Evolutionary conservation across 2,113 vertebrate genomes (phyloP), one percentile per base, ranked within the genome.

Genomic region (Urocynchramus pylzowi): DNA sequence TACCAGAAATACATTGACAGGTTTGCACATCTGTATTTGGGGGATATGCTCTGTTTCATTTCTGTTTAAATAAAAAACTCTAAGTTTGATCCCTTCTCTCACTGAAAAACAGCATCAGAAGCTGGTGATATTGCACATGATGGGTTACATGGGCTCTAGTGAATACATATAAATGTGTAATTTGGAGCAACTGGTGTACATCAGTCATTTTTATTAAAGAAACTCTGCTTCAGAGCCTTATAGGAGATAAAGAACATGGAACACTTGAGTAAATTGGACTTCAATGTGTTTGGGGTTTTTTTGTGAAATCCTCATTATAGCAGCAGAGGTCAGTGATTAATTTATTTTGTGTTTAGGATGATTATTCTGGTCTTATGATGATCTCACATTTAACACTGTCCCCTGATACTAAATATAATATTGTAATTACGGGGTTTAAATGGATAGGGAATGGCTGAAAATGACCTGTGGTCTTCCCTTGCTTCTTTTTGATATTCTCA

Each of bases 131-230:
- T 17, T 84, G 53, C 64, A 64, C 53, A 16, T 82, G 49, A 71
- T 71, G 49, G 47, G 59, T 80, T 93, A 75, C 41, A 20, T 11
- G 24, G 76, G 65, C 85, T 89, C 69, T 64, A 75, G 60, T 75
- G 90, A 95, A 79, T 82, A 57, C 23, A 57, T 71, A 76, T 41
- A 84, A 89, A 92, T 77, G 65, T 54, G 83, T 79, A 84, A 94
- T 96, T 95, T 94, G 85, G 83, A 94, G 71, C 53, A 92, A 93
- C 59, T 82, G 42, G 52, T 90, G 76, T 89, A 68, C 69, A 87
- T 87, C 53, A 90, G 91, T 96, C 83, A 95, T 96, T 90, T 89
- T 94, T 94, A 95, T 96, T 92, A 89, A 88, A 79, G 79, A 71
- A 96, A 93, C 11, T 88, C 78, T 76, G 24, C 61, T 90, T 95